Base-by-base conservation (phyloP, 2,797 vertebrate species). In the Sylvilagus floridanus region DNA sequence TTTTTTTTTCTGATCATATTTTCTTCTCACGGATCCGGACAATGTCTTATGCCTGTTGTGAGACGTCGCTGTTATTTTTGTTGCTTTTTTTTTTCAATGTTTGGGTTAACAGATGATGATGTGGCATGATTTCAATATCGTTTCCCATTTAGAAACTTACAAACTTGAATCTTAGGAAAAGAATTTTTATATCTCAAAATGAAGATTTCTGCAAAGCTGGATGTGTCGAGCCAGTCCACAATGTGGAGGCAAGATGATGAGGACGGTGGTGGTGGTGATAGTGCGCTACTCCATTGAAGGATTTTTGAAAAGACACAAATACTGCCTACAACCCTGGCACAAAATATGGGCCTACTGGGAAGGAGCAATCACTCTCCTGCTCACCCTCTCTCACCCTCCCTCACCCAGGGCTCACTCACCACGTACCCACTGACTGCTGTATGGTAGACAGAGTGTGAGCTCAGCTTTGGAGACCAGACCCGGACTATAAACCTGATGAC, bases 401-500 rank as follows among this genome's bases (percentile, higher is more conserved):
- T 63, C 60, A 28, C n/a, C 28, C 37, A 21, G 17, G 35, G 13
- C 50, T 32, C 21, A 4, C 28, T 69, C 10, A 19, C n/a, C 68
- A 4, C 0, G 3, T 22, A 16, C 5, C 1, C 63, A 32, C 22
- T 19, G 5, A 35, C 4, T 21, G 19, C 47, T 2, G 7, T 0
- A 0, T 52, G 62, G 47, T 5, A 42, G n/a, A 28, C 0, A 0
- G 14, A 88, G 73, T 26, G 17, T 37, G 5, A 81, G 7, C 26
- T 60, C 65, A 17, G 28, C 7, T 32, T 52, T 32, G 4, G 68
- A 60, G 50, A 24, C 60, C 1, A 62, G 68, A 37, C 0, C 35
- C 9, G 37, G 63, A 13, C 32, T 26, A 52, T 30, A 47, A 1
- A 54, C 21, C 26, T 24, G 13, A 47, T 37, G 47, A 42, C 28